phyloP scores from a whole-genome alignment of 2,888 invertebrate species.

The Erebia palarica region DNA sequence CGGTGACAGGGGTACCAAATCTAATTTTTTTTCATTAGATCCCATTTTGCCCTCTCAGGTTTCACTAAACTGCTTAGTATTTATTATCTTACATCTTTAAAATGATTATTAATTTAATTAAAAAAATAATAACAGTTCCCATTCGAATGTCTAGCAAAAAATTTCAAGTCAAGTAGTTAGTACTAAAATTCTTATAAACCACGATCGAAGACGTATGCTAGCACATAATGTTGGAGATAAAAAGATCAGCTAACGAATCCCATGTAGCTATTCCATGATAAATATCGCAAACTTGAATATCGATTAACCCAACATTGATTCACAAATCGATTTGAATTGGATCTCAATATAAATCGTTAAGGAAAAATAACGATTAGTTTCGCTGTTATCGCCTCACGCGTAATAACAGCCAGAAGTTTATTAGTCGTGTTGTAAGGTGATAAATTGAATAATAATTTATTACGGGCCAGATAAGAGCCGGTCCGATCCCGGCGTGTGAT shows the following conservation, averaged over 20 bases:
- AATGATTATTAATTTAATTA: no score
- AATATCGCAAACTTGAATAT: constrained; percentile 24
- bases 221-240: not conserved
- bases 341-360: constrained; percentile 41
- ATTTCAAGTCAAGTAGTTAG: not conserved
- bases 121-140: not conserved
- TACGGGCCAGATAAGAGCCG: constrained; percentile 64
- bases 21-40: no score
- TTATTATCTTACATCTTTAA: no score
- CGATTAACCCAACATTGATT: constrained; percentile 30
- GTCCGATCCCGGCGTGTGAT: constrained; percentile 62
- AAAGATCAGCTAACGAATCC: constrained; percentile 22
- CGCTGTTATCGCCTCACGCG: constrained; percentile 64
- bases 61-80: no score
- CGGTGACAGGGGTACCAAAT: no score
- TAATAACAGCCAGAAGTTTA: constrained; percentile 78
- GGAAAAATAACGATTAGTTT: constrained; percentile 61
- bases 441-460: constrained; percentile 82
- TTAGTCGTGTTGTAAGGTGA: constrained; percentile 66
- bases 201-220: not conserved
- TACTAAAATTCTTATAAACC: not conserved
- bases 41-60: no score
- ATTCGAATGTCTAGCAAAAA: not conserved
- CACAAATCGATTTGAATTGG: constrained; percentile 37
- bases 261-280: constrained; percentile 24